phyloP scores from a whole-genome alignment of 1,140 invertebrate genomes.

The Nebria ingens region DNA sequence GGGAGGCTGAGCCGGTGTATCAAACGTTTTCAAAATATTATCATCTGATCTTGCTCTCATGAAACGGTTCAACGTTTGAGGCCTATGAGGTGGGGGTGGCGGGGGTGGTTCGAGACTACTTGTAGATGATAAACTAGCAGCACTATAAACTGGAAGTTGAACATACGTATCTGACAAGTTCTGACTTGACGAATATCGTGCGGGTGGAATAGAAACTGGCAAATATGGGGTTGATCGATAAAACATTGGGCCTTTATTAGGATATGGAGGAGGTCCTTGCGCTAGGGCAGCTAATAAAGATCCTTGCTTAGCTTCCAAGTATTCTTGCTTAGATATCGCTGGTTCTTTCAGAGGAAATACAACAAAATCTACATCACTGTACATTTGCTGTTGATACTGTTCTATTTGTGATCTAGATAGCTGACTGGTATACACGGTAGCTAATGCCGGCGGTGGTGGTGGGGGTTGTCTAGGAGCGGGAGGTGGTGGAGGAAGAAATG shows the following conservation, averaged over 20 bases:
- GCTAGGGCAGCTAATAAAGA: constrained; percentile 51
- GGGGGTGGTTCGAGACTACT: constrained; percentile 46
- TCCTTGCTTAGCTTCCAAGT: constrained; percentile 74
- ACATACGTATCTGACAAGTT: constrained; percentile 62
- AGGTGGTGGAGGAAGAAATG: constrained; percentile 42
- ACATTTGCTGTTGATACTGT: constrained; percentile 75
- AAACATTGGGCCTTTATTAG: constrained; percentile 56
- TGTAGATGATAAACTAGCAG: constrained; percentile 40
- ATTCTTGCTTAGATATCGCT: constrained; percentile 78
- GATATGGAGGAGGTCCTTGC: constrained; percentile 42
- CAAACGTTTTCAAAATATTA: constrained; percentile 58
- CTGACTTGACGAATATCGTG: constrained; percentile 62
- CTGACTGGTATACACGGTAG: constrained; percentile 52
- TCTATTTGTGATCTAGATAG: constrained; percentile 67
- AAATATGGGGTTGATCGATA: constrained; percentile 71
- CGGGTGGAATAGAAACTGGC: constrained; percentile 47
- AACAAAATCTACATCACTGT: constrained; percentile 81
- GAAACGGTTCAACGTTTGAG: constrained; percentile 41
- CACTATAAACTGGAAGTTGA: constrained; percentile 49
- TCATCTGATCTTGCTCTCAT: constrained; percentile 63
- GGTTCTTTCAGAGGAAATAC: constrained; percentile 83
- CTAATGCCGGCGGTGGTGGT: constrained; percentile 41
- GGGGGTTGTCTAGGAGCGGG: constrained; percentile 36
- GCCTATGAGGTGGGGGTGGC: constrained; percentile 41
- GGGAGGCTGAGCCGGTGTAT: constrained; percentile 36